A percentile compares a stretch with the other conserved stretches of the same genome.
These are phyloP conservation scores for Lepisosteus oculatus DNA, from an alignment of 2,113 vertebrate species.

Conservation along the genomic window DNA sequence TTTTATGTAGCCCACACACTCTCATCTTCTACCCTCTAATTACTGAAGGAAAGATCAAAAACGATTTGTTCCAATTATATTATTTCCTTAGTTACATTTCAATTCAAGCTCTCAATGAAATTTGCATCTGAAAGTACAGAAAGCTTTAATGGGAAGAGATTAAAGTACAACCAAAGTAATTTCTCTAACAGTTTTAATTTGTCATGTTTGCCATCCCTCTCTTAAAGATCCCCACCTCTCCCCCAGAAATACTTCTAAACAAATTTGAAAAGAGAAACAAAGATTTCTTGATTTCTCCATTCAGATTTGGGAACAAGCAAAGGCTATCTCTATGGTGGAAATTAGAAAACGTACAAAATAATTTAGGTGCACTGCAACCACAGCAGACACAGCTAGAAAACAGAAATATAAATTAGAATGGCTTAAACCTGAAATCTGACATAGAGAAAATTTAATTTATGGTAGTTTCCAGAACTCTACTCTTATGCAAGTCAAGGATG, in stretches of 20 bases:
- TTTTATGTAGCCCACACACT: slow-evolving; percentile 14
- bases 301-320: not conserved
- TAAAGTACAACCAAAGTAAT: not conserved
- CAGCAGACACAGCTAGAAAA: too few species aligned
- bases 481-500: too few species aligned
- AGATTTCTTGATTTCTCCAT: not conserved
- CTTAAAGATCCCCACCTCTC: not conserved
- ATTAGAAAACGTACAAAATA: not conserved
- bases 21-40: slow-evolving; percentile 2
- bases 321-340: not conserved
- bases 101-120: slow-evolving; percentile 1
- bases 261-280: not conserved
- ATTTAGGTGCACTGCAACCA: not conserved
- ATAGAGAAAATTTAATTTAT: too few species aligned
- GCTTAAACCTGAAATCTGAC: too few species aligned
- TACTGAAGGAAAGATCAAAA: slow-evolving; percentile 21
- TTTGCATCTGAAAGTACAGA: slow-evolving; percentile 7
- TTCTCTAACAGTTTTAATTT: not conserved
- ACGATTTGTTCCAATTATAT: not conserved
- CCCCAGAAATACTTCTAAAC: not conserved
- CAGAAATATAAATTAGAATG: too few species aligned
- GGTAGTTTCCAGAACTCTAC: too few species aligned
- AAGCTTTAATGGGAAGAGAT: not conserved
- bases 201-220: not conserved
- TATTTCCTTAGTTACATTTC: not conserved